These are phyloP conservation scores for Trogon melanurus DNA, from an alignment of 2,113 vertebrate species.

Conservation along the genomic window DNA sequence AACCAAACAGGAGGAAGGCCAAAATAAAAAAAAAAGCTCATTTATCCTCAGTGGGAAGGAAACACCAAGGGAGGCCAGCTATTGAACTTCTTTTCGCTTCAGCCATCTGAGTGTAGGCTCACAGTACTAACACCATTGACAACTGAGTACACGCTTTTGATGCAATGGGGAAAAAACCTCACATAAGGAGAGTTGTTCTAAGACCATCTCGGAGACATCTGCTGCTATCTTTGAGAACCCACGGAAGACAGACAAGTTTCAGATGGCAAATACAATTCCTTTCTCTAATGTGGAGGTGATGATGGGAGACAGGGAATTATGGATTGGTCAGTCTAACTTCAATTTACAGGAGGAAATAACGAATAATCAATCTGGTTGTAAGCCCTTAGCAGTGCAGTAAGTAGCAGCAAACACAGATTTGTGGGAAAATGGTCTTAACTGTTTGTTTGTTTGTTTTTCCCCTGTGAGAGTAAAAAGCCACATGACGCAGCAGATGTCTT, in stretches of 20 bases:
- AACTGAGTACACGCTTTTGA: not conserved
- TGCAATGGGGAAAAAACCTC: not conserved
- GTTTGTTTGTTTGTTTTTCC: not conserved
- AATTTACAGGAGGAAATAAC: not conserved
- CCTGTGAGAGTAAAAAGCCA: not conserved
- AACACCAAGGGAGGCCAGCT: not conserved
- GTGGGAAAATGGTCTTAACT: not conserved
- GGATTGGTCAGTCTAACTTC: not conserved
- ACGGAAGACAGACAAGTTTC: not conserved
- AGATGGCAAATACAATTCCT: not conserved
- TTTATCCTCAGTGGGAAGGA: constrained; percentile 24
- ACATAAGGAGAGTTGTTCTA: not conserved
- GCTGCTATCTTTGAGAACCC: not conserved
- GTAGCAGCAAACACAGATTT: not conserved
- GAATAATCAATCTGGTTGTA: not conserved
- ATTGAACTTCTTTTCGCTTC: constrained; percentile 16
- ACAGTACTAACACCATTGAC: not conserved
- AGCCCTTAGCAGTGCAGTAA: not conserved
- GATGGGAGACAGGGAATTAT: not conserved
- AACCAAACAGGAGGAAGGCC: not conserved
- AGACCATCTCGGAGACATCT: not conserved
- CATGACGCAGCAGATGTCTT: not conserved
- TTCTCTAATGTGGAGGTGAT: not conserved
- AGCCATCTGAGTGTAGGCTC: not conserved
- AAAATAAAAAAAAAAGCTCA: not conserved